A percentile compares a stretch with the other conserved stretches of the same genome.
phyloP scores from a whole-genome alignment of 2,797 vertebrate genomes.

The Anguilla anguilla region DNA sequence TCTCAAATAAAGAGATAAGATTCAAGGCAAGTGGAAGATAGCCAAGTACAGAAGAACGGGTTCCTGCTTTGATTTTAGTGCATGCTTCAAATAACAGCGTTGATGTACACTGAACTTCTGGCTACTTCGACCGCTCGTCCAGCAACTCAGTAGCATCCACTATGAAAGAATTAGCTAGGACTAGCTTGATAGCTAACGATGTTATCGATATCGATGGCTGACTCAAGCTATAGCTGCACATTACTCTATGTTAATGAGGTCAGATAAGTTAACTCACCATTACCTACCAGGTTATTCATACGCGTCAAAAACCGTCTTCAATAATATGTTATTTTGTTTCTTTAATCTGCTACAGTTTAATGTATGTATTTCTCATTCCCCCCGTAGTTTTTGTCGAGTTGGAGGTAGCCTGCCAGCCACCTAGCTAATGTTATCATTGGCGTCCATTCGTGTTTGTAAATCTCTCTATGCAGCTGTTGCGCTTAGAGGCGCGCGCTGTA shows the following conservation, averaged over 20 bases:
- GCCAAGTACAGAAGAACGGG: neutral
- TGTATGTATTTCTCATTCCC: conserved; percentile 22
- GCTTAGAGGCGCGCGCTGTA: conserved; percentile 51
- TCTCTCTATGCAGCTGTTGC: conserved; percentile 77
- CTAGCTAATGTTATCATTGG: conserved; percentile 31
- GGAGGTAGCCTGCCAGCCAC: neutral
- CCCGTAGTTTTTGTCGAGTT: conserved; percentile 14
- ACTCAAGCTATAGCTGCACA: neutral
- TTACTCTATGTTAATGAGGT: neutral
- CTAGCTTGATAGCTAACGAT: neutral
- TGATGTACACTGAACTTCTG: neutral
- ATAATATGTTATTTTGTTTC: conserved; percentile 25
- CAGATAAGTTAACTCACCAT: conserved; percentile 50
- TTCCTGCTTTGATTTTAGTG: conserved; percentile 1
- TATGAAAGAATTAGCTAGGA: neutral
- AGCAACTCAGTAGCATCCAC: neutral
- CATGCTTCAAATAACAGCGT: neutral
- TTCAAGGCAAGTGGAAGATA: neutral
- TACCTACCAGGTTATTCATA: conserved; percentile 48
- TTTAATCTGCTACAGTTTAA: conserved; percentile 9
- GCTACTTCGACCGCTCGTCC: neutral
- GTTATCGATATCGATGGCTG: neutral
- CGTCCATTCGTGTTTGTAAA: conserved; percentile 53
- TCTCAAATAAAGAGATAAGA: neutral
- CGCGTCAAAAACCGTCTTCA: conserved; percentile 43